phyloP scores from a whole-genome alignment of 2,888 invertebrate species.

The Napeogenes sylphis region DNA sequence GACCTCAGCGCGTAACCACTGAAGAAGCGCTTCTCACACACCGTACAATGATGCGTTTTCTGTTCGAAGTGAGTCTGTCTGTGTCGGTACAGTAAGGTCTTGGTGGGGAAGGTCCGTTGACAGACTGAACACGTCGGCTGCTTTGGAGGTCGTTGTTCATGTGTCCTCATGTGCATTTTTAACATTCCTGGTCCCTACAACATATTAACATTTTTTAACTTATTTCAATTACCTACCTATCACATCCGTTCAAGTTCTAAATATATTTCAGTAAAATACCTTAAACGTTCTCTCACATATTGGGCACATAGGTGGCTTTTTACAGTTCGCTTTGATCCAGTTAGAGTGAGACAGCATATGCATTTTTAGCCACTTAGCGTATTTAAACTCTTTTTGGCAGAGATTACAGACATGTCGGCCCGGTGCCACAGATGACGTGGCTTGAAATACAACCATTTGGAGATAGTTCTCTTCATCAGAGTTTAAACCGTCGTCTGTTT shows the following conservation, averaged over 20 bases:
- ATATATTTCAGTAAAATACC: slow-evolving; percentile 36
- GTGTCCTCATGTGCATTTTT: slow-evolving; percentile 82
- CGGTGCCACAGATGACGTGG: slow-evolving; percentile 74
- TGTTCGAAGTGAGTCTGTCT: slow-evolving; percentile 80
- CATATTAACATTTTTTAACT: not conserved
- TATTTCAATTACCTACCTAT: not conserved
- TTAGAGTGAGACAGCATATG: slow-evolving; percentile 81
- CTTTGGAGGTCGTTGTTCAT: slow-evolving; percentile 76
- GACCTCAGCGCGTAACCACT: slow-evolving; percentile 72
- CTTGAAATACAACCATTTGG: slow-evolving; percentile 69
- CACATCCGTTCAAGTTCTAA: not conserved
- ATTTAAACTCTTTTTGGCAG: slow-evolving; percentile 80
- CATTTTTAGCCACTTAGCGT: slow-evolving; percentile 78
- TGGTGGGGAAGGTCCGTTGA: slow-evolving; percentile 77
- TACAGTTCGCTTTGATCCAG: slow-evolving; percentile 82
- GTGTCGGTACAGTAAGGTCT: slow-evolving; percentile 79
- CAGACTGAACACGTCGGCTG: slow-evolving; percentile 80
- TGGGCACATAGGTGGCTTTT: slow-evolving; percentile 80
- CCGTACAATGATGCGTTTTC: slow-evolving; percentile 69
- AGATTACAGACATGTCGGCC: slow-evolving; percentile 80
- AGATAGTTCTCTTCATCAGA: slow-evolving; percentile 70
- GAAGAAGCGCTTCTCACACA: slow-evolving; percentile 73
- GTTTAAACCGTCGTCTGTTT: slow-evolving; percentile 54
- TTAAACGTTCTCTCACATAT: slow-evolving; percentile 80
- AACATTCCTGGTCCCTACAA: slow-evolving; percentile 79